A percentile compares a stretch with the other conserved stretches of the same genome.
These are phyloP conservation scores for Strix occidentalis DNA, from an alignment of 2,797 vertebrate genomes.

Conservation along the genomic window DNA sequence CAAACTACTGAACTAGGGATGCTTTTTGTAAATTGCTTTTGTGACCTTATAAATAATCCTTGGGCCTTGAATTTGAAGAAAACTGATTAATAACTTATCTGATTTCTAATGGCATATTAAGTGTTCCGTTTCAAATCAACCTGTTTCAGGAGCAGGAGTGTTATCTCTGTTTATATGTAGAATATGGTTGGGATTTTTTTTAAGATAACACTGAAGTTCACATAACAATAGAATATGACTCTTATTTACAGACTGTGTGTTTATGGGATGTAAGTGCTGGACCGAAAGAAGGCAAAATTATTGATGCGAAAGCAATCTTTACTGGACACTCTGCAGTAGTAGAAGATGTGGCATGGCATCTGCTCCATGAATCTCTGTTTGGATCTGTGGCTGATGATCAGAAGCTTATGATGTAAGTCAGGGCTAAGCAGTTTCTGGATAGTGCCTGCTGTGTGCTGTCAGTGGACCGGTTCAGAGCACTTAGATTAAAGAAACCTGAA, in stretches of 20 bases:
- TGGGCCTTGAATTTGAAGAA: background rate
- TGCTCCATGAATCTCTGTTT: slow-evolving; percentile 92
- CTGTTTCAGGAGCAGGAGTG: background rate
- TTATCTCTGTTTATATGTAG: background rate
- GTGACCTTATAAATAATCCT: background rate
- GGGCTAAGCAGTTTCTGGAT: background rate
- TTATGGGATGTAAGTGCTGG: slow-evolving; percentile 90
- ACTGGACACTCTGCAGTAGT: slow-evolving; percentile 92
- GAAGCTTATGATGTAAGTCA: slow-evolving; percentile 93
- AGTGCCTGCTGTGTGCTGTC: background rate
- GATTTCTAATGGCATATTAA: background rate
- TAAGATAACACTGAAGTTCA: background rate
- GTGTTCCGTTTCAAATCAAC: background rate
- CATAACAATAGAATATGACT: background rate
- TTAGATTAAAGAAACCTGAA: background rate
- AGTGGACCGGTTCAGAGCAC: background rate
- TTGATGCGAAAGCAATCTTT: slow-evolving; percentile 93
- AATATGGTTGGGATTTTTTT: background rate
- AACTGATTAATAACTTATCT: background rate
- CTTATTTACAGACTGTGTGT: slow-evolving; percentile 85
- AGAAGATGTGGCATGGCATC: slow-evolving; percentile 94
- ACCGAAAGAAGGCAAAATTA: slow-evolving; percentile 89
- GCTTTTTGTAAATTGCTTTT: background rate
- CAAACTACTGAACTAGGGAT: background rate
- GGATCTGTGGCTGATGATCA: slow-evolving; percentile 95